Evolutionary conservation across 2,888 invertebrate genomes (phyloP).

Genomic region (Hetaerina titia): DNA sequence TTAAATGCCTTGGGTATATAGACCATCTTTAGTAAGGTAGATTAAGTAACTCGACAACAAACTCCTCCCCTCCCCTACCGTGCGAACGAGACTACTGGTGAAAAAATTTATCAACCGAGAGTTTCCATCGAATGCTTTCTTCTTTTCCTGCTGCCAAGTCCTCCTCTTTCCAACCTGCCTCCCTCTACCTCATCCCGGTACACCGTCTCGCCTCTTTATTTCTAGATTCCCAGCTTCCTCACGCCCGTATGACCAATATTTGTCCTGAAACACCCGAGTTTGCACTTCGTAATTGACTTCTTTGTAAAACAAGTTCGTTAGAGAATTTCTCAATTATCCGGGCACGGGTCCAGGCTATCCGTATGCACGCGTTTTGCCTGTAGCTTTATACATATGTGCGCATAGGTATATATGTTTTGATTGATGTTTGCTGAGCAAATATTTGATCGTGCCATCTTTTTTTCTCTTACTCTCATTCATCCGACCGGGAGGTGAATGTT

Average conservation of each 20-base stretch:
- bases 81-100: neutral
- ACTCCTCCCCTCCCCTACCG: no score
- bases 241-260: slow-evolving; percentile 69
- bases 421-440: slow-evolving; percentile 1
- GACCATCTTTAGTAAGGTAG: no score
- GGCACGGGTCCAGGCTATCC: neutral
- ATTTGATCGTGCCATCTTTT: neutral
- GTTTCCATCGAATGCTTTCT: neutral
- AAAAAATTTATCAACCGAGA: neutral
- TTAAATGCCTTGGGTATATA: no score
- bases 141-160: no score
- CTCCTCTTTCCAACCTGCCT: neutral
- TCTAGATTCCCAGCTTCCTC: slow-evolving; percentile 51
- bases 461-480: neutral
- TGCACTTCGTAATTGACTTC: slow-evolving; percentile 70
- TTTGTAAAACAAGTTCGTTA: slow-evolving; percentile 69
- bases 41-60: no score
- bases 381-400: neutral
- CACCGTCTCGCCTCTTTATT: neutral
- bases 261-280: slow-evolving; percentile 70
- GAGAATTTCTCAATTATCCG: slow-evolving; percentile 67
- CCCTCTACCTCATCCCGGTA: neutral
- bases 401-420: neutral
- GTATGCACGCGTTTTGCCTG: neutral
- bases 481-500: neutral